Conservation (phyloP, 2,888 invertebrate genomes). For the Lathronympha strigana region DNA sequence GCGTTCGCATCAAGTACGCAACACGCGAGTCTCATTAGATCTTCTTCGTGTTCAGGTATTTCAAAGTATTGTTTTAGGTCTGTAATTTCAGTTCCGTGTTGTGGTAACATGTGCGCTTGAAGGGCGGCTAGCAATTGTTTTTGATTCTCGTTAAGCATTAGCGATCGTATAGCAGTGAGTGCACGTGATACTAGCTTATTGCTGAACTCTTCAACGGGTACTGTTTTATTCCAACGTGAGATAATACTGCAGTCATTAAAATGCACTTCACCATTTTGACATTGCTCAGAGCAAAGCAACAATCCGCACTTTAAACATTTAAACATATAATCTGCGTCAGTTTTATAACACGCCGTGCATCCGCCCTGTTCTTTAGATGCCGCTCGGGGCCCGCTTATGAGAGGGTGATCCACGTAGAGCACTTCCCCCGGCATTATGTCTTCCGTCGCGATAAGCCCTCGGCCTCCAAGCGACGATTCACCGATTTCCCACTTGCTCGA, state of each 20-base stretch:
- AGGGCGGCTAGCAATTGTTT: conserved; percentile 79
- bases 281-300: conserved; percentile 87
- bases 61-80: conserved; percentile 77
- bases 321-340: conserved; percentile 66
- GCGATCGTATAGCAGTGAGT: conserved; percentile 69
- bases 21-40: conserved; percentile 84
- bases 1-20: conserved; percentile 87
- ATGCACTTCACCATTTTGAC: conserved; percentile 85
- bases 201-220: conserved; percentile 69
- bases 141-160: conserved; percentile 73
- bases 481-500: conserved; percentile 84
- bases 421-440: conserved; percentile 88
- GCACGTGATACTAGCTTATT: conserved; percentile 66
- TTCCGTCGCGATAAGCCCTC: conserved; percentile 88
- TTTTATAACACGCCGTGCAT: conserved; percentile 87
- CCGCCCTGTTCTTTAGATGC: conserved; percentile 81
- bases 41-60: conserved; percentile 82
- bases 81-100: conserved; percentile 84
- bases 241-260: conserved; percentile 86
- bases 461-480: conserved; percentile 86
- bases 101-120: conserved; percentile 80
- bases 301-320: conserved; percentile 87
- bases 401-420: conserved; percentile 88
- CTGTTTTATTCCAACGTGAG: conserved; percentile 82
- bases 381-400: conserved; percentile 88